A percentile compares a stretch with the other conserved stretches of the same genome.
These are phyloP conservation scores for Tenrec ecaudatus DNA, from an alignment of 2,113 vertebrate genomes.

Conservation along the genomic window DNA sequence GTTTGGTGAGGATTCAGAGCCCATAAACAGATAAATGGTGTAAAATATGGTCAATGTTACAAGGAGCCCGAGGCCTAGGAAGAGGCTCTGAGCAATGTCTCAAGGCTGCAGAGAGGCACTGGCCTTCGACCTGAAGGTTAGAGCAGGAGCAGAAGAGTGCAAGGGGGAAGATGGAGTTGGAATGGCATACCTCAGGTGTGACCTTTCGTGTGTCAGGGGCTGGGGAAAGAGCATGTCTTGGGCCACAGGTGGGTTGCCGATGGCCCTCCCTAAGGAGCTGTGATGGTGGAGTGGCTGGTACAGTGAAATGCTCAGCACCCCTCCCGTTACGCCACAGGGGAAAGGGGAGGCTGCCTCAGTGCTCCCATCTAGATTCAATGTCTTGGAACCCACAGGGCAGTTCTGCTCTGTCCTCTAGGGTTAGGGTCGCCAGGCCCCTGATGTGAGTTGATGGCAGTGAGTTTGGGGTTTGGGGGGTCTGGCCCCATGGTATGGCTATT, in stretches of 20 bases:
- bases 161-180: neutral
- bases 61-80: neutral
- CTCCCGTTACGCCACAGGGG: too few relatives aligned
- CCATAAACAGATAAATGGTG: conserved; percentile 7
- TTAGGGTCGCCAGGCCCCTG: too few relatives aligned
- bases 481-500: neutral
- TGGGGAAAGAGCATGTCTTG: neutral
- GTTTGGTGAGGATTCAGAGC: neutral
- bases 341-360: too few relatives aligned
- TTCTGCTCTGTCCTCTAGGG: too few relatives aligned
- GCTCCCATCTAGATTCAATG: too few relatives aligned
- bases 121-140: neutral
- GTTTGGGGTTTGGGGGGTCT: too few relatives aligned
- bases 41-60: neutral
- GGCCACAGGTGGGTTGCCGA: neutral
- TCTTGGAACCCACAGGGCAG: too few relatives aligned
- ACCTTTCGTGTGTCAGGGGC: neutral
- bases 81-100: neutral
- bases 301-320: too few relatives aligned
- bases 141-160: neutral
- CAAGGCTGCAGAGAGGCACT: conserved; percentile 10
- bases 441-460: too few relatives aligned
- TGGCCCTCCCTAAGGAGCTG: neutral
- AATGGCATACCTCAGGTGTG: neutral
- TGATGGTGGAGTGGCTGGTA: too few relatives aligned